Base-by-base conservation (phyloP, 1,140 invertebrate genomes). In the Orius laevigatus region DNA sequence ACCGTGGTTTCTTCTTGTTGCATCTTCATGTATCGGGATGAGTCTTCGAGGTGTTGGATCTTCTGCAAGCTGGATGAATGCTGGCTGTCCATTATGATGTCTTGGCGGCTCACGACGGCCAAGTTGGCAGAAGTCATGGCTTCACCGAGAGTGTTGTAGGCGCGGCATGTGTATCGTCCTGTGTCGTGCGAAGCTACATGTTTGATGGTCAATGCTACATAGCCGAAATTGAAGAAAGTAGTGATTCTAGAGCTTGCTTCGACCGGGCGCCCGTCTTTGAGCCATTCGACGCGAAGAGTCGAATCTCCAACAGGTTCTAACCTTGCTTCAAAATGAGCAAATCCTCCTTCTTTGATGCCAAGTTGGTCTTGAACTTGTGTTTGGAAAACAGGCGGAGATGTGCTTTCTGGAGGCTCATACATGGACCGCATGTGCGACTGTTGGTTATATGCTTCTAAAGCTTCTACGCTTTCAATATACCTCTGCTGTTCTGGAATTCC, bases 211-310 rank as follows among this genome's bases (percentile, higher is more conserved):
- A 99, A 64, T 0, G 93, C 93, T 51, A 96, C 89, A 60, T 94
- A 94, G 40, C 92, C 92, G 63, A 95, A 95, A 61, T 95, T 94
- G 63, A 91, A 92, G 71, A 93, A 93, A 31, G 83, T 85, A 50
- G 89, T 93, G 45, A 89, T 93, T 63, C 91, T 75, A 32, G 87
- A 91, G 69, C 75, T 91, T 32, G 87, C 87, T 75, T 91, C 84
- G 50, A 93, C 76, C 19, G 83, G 79, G 55, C 76, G 76, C 49
- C 87, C 90, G 68, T 98, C 87, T 61, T 94, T 94, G 39, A 90
- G 75, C 93, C 93, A 97, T 69, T 95, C 90, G 8, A 97, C 87
- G 60, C 73, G 78, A 59, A 98, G 75, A 35, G 81, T 84, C 1
- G 89, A 77, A 64, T 98, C 93, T 25, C 89, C 88, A 46, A 93